phyloP scores from a whole-genome alignment of 2,113 vertebrate species.

The Nipponia nippon region DNA sequence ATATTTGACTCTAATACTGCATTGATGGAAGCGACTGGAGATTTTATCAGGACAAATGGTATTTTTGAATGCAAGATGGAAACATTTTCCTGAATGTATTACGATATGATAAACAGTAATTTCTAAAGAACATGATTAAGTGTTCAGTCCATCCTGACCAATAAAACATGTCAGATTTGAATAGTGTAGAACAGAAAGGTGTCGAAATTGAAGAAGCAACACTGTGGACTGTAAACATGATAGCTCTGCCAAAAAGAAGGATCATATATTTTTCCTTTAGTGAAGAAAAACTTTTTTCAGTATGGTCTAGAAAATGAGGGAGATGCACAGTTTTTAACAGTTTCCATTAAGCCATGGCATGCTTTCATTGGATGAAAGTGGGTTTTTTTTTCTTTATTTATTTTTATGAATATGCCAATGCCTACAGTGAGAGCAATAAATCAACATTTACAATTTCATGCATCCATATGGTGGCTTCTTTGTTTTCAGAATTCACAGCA shows the following conservation, averaged over 20 bases:
- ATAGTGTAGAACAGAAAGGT: background rate
- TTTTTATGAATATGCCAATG: background rate
- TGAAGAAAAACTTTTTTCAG: background rate
- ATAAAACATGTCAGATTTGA: background rate
- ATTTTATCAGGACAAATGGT: background rate
- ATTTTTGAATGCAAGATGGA: background rate
- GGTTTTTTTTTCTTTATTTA: background rate
- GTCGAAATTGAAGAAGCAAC: background rate
- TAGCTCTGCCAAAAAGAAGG: background rate
- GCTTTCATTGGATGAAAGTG: background rate
- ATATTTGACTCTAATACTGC: background rate
- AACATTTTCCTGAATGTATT: background rate
- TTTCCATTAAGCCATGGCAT: background rate
- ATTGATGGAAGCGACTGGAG: background rate
- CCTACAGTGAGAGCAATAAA: background rate
- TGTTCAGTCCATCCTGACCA: background rate
- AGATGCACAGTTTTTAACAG: background rate
- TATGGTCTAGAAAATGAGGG: background rate
- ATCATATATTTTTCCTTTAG: background rate
- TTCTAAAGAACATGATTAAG: background rate
- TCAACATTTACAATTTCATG: background rate
- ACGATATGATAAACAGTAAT: background rate
- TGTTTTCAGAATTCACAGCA: background rate
- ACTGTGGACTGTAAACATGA: background rate
- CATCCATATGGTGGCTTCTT: background rate